Evolutionary conservation across 2,113 vertebrate genomes (phyloP), one percentile per base, ranked within the genome.

Genomic region (Poecilia latipinna): DNA sequence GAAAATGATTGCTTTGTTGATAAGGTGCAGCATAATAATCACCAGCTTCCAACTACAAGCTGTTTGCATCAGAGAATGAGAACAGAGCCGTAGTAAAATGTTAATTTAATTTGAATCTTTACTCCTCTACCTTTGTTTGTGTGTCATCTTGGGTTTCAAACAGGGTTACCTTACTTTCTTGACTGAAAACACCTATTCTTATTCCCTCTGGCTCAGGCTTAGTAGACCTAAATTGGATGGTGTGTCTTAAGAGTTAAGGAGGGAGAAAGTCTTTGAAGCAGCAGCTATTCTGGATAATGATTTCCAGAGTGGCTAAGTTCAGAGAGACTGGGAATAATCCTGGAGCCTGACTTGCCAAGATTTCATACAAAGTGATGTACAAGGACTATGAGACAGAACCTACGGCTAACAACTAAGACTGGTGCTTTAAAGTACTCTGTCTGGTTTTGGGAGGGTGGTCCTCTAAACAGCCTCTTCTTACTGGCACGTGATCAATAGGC

Each of bases 261-360:
- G 37, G 51, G 54, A 32, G 57, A 60, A 79, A 63, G 77, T 73
- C 89, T 91, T 84, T 78, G 48, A 94, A 90, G 85, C 72, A 67
- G 64, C 64, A 79, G 83, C 81, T 83, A 79, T 73, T 88, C 86
- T 83, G 85, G 83, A 74, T 93, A 94, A 90, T 88, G 84, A 84
- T 83, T 94, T 93, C 92, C 91, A 93, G 90, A 91, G 72, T 67
- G 70, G 80, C 78, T 80, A 33, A 79, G 86, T 88, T 90, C 87
- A 89, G 72, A 77, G 72, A 80, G 82, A 91, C 75, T 89, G 57
- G 33, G 57, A 82, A 80, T 81, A 83, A 89, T 85, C 79, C 83
- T 77, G 63, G 79, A 42, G 57, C 67, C 74, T 72, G 70, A 29
- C 74, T 73, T 57, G 60, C 83, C 77, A 75, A 82, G 78, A 70